Base-by-base conservation (phyloP, 2,113 vertebrate genomes). In the pig (Sus scrofa) region DNA sequence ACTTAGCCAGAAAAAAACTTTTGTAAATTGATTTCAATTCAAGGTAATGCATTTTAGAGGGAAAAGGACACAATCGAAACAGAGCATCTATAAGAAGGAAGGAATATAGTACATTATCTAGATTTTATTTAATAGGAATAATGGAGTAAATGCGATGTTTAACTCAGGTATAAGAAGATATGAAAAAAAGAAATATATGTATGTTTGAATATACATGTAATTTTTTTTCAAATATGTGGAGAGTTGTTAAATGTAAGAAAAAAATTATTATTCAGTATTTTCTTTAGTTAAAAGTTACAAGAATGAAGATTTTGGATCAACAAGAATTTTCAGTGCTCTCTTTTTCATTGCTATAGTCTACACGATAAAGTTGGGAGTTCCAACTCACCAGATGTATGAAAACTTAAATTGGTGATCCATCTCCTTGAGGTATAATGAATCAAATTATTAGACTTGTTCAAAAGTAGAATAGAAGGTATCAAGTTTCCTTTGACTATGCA, bases 21-120 rank as follows among this genome's bases (percentile, higher is more conserved):
- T 75, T 91, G 34, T 6, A 65, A 83, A 91, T 87, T 91, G 34
- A 68, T 87, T 91, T 93, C 54, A 75, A 89, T 85, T 85, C 65
- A 67, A 81, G 13, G 20, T 62, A 85, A 44, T 7, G 56, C 6
- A 63, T 63, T 85, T 89, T 71, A 56, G 10, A 19, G 52, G 27
- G 54, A 54, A 52, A 60, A 34, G 65, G 15, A 30, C 44, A 16
- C 56, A 58, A 82, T 82, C 26, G 30, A 78, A 77, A 87, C 7
- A 65, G 13, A 78, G 4, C 39, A 93, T 44, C 39, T 19, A 63
- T n/a, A 11, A 6, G 12, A 91, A 84, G 9, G 4, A 78, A 83
- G 20, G 34, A 74, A 85, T 89, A 86, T 62, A 44, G 37, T 58
- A 34, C 11, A 30, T 50, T 60, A 16, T 63, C n/a, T 54, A 30